Conservation (phyloP, 2,113 vertebrate genomes). For the Casuarius casuarius region DNA sequence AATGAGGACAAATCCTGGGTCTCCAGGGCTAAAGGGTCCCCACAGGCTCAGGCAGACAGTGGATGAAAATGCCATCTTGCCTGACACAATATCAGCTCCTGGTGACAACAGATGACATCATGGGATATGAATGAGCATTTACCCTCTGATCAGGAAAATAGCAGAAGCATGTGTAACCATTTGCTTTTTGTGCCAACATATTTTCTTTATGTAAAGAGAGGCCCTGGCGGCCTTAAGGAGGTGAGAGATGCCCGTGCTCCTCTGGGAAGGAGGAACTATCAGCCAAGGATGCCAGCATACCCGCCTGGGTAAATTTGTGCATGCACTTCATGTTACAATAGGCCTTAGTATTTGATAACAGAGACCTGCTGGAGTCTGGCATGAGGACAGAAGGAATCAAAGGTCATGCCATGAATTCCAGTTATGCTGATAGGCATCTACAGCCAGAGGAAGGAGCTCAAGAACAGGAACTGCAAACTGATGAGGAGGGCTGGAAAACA, state of each 20-base stretch:
- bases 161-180: conserved; percentile 36
- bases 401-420: conserved; percentile 73
- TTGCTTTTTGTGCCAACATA: conserved; percentile 44
- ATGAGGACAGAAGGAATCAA: conserved; percentile 63
- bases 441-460: conserved; percentile 52
- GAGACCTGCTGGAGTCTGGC: conserved; percentile 70
- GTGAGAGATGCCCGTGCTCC: conserved; percentile 36
- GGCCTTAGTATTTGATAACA: conserved; percentile 64
- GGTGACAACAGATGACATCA: conserved; percentile 40
- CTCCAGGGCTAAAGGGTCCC: background rate
- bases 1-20: background rate
- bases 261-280: conserved; percentile 52
- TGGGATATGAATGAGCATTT: background rate
- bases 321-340: conserved; percentile 59
- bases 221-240: conserved; percentile 57
- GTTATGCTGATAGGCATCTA: conserved; percentile 70
- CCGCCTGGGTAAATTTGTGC: conserved; percentile 68
- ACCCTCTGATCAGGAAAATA: conserved; percentile 19
- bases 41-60: background rate
- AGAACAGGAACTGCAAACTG: conserved; percentile 28
- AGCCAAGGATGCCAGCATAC: conserved; percentile 51
- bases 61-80: background rate
- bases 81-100: background rate
- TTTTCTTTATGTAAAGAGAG: conserved; percentile 57
- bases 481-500: background rate